phyloP scores from a whole-genome alignment of 2,797 vertebrate species.

The Galaxias olidus region DNA sequence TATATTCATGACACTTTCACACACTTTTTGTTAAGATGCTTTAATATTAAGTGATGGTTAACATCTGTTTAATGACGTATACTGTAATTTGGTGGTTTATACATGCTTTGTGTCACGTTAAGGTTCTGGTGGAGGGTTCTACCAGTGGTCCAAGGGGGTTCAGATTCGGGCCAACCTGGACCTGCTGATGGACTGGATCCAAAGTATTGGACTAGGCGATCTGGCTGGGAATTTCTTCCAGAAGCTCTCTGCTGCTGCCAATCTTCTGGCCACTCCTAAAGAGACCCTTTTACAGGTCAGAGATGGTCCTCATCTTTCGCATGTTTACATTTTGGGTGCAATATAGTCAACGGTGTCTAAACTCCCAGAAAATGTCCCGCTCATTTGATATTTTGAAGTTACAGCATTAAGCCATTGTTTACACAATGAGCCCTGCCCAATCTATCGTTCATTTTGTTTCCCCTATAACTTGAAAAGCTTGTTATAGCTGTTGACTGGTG shows the following conservation, averaged over 20 bases:
- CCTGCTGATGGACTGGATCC: slow-evolving; percentile 79
- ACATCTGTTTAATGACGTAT: too few relatives aligned
- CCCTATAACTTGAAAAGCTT: too few relatives aligned
- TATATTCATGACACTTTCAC: too few relatives aligned
- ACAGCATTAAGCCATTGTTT: too few relatives aligned
- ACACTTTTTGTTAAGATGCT: too few relatives aligned
- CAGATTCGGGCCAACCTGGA: slow-evolving; percentile 83
- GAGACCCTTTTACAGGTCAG: slow-evolving; percentile 80
- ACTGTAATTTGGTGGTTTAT: too few relatives aligned
- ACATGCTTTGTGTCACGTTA: neutral
- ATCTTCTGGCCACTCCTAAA: slow-evolving; percentile 81
- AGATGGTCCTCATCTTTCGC: slow-evolving; percentile 25
- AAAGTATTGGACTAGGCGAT: slow-evolving; percentile 69
- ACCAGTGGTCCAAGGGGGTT: slow-evolving; percentile 80
- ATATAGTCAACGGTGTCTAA: neutral
- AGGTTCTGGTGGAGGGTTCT: slow-evolving; percentile 78
- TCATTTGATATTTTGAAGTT: too few relatives aligned
- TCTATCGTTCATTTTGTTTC: too few relatives aligned
- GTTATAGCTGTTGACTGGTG: too few relatives aligned
- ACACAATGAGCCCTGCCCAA: neutral
- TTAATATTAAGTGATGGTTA: too few relatives aligned
- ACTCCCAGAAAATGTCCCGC: too few relatives aligned
- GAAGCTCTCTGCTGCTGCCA: slow-evolving; percentile 79
- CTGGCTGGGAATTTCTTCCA: slow-evolving; percentile 74
- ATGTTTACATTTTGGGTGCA: slow-evolving; percentile 25